phyloP scores from a whole-genome alignment of 2,888 invertebrate species.

The Orthosia gracilis region DNA sequence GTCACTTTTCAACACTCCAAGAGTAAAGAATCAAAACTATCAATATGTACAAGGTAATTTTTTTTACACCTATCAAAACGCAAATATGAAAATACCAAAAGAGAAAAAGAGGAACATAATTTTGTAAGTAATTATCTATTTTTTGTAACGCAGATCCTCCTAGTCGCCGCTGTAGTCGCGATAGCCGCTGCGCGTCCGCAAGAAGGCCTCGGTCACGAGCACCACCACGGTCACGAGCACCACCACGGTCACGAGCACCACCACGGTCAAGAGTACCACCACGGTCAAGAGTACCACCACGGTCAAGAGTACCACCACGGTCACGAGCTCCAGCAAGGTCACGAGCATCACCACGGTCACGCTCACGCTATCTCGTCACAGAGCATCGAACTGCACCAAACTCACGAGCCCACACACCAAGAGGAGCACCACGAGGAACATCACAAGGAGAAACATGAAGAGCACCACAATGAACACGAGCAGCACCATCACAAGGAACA shows the following conservation, averaged over 20 bases:
- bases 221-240: conserved; percentile 63
- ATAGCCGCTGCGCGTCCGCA: conserved; percentile 56
- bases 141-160: conserved; percentile 15
- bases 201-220: conserved; percentile 35
- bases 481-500: conserved; percentile 38
- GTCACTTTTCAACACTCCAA: conserved; percentile 18
- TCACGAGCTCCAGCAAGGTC: conserved; percentile 61
- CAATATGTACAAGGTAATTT: conserved; percentile 58
- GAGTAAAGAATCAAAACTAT: conserved; percentile 11
- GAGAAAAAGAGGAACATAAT: too few species aligned
- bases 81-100: too few species aligned
- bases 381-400: conserved; percentile 73
- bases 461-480: conserved; percentile 30
- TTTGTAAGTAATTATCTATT: background rate
- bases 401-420: conserved; percentile 45
- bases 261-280: conserved; percentile 61
- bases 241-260: conserved; percentile 68
- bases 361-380: conserved; percentile 76
- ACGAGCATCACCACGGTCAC: conserved; percentile 64
- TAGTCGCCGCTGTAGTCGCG: conserved; percentile 48
- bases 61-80: too few species aligned
- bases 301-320: conserved; percentile 57
- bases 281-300: conserved; percentile 57
- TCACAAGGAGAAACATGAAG: conserved; percentile 19
- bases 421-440: conserved; percentile 40